These are phyloP conservation scores for Eupithecia tripunctaria DNA, from an alignment of 2,888 invertebrate species.

Conservation along the genomic window DNA sequence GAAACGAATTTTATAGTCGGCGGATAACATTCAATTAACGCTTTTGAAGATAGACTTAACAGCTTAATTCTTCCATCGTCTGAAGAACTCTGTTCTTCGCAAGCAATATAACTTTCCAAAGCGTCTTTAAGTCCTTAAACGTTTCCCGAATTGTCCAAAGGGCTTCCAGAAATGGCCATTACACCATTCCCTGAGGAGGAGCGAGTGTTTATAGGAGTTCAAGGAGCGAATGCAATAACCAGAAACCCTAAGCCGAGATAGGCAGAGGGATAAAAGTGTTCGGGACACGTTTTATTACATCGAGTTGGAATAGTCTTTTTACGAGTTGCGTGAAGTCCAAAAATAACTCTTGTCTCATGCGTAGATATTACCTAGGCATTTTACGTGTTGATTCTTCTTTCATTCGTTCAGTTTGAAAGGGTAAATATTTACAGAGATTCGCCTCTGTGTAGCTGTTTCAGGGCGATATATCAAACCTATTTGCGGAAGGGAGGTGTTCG, in stretches of 20 bases:
- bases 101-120: slow-evolving; percentile 35
- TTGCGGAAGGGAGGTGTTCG: slow-evolving; percentile 32
- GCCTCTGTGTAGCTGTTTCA: slow-evolving; percentile 32
- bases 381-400: slow-evolving; percentile 26
- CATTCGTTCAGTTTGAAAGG: background rate
- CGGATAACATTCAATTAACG: slow-evolving; percentile 24
- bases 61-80: slow-evolving; percentile 12
- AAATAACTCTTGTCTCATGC: slow-evolving; percentile 49
- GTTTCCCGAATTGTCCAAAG: slow-evolving; percentile 38
- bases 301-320: slow-evolving; percentile 63
- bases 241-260: slow-evolving; percentile 57
- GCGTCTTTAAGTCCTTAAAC: slow-evolving; percentile 30
- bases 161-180: slow-evolving; percentile 49
- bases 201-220: slow-evolving; percentile 56
- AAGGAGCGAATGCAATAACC: slow-evolving; percentile 51
- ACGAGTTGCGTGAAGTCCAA: slow-evolving; percentile 57
- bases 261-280: slow-evolving; percentile 56
- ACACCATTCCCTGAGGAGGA: slow-evolving; percentile 50
- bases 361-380: slow-evolving; percentile 40
- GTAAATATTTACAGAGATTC: slow-evolving; percentile 27
- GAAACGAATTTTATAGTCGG: slow-evolving; percentile 10
- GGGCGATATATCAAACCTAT: slow-evolving; percentile 40
- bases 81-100: slow-evolving; percentile 19
- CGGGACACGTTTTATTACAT: slow-evolving; percentile 62
- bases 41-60: slow-evolving; percentile 22